Evolutionary conservation across 2,113 vertebrate genomes (phyloP).

Genomic region (Seriola rivoliana): DNA sequence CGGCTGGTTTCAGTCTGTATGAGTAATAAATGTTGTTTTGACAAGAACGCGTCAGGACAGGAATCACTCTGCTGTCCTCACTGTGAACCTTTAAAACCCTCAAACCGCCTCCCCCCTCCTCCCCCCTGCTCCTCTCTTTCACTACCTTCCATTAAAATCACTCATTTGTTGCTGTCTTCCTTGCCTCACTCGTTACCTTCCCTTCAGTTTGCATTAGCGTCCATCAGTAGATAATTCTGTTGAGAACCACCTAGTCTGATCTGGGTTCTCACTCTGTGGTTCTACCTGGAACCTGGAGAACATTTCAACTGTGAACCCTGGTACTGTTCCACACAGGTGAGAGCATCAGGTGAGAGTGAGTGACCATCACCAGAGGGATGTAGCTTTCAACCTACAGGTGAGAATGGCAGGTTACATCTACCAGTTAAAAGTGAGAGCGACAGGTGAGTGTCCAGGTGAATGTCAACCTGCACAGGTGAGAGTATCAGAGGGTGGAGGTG

Average conservation of each 20-base stretch:
- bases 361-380: neutral
- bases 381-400: neutral
- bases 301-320: no score
- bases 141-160: conserved; percentile 54
- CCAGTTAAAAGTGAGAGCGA: no score
- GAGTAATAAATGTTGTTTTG: conserved; percentile 76
- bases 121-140: conserved; percentile 28
- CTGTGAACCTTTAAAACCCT: conserved; percentile 55
- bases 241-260: conserved; percentile 23
- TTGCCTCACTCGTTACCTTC: conserved; percentile 27
- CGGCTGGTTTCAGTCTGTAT: conserved; percentile 29
- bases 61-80: conserved; percentile 54
- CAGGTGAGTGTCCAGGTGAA: no score
- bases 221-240: conserved; percentile 26
- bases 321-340: neutral
- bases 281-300: no score
- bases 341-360: no score
- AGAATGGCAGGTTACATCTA: neutral
- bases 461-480: no score
- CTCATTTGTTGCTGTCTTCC: conserved; percentile 17
- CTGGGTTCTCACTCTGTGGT: neutral
- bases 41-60: conserved; percentile 63
- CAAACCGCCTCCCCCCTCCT: neutral
- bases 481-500: no score
- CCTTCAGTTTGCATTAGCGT: conserved; percentile 37